Base-by-base conservation (phyloP, 2,888 invertebrate genomes). In the Drosophila atripex region DNA sequence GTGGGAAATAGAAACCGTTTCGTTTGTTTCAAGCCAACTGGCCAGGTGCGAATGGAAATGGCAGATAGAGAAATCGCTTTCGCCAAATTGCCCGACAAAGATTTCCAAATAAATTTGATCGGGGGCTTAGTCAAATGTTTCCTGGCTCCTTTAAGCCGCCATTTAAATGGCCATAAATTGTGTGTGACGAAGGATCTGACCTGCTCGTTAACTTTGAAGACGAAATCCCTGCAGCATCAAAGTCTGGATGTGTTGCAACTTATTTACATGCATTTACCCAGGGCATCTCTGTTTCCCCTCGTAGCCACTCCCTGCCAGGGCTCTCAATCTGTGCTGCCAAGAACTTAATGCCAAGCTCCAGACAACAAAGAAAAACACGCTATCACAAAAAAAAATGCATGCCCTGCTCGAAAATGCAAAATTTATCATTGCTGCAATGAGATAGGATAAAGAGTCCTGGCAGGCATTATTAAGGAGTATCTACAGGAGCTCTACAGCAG, bases 401-500 rank as follows among this genome's bases (percentile, higher is more conserved):
- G 28, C 41, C 28, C 32, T 12, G 11, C 51, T 61, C 23, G 64
- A 52, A 61, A 61, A 61, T 63, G 63, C 47, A 47, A 78, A 83
- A 85, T 83, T 82, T 83, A 85, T 83, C 85, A 85, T 82, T 71
- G 78, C 70, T 70, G 78, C 70, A 80, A 72, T 68, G 71, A 71
- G 76, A 53, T 39, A 16, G 21, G 43, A 63, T 39, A 21, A 5
- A 25, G 11, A 55, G 30, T 38, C 16, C 16, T 28, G 14, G 16
- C 35, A 53, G 47, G 41, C 59, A 47, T 47, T 57, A 41, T 18
- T 18, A 60, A 57, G 46, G 35, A 69, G 70, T 63, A 51, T 52
- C 57, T 61, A 64, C 70, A n/a, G n/a, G n/a, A n/a, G 66, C 58
- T 52, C 49, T 49, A 51, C 58, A 47, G 43, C 38, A 30, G 43